A percentile compares a stretch with the other conserved stretches of the same genome.
phyloP scores from a whole-genome alignment of 2,888 invertebrate genomes.

The Tricholauxania praeusta region DNA sequence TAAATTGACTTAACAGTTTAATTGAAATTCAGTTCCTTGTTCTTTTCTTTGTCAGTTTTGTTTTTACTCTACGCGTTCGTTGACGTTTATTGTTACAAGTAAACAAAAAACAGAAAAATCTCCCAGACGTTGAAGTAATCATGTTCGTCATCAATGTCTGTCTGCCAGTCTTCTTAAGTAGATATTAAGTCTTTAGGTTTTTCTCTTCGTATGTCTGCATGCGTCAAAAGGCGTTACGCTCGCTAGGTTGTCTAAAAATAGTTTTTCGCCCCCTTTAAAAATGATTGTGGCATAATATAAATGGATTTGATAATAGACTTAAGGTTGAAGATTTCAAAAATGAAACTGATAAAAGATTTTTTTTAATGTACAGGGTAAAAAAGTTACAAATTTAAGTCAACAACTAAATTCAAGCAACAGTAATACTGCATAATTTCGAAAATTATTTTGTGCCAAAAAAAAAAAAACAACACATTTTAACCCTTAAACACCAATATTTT shows the following conservation, averaged over 20 bases:
- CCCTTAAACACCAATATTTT: too few relatives aligned
- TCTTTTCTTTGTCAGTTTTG: background rate
- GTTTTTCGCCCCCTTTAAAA: background rate
- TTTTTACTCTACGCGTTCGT: background rate
- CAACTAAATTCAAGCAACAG: too few relatives aligned
- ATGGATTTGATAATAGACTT: slow-evolving; percentile 4
- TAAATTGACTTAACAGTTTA: slow-evolving; percentile 6
- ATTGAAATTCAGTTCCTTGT: slow-evolving; percentile 17
- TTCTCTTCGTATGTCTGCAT: background rate
- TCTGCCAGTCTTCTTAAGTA: background rate
- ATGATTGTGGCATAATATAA: slow-evolving; percentile 3
- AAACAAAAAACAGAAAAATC: slow-evolving; percentile 2
- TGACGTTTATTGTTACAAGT: background rate
- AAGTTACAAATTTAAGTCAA: too few relatives aligned
- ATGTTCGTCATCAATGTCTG: slow-evolving; percentile 4
- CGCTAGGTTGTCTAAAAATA: slow-evolving; percentile 32
- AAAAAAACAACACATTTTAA: too few relatives aligned
- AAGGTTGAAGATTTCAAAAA: background rate
- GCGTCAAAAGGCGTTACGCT: slow-evolving; percentile 8
- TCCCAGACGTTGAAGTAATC: background rate
- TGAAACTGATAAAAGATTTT: too few relatives aligned
- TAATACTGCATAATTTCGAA: too few relatives aligned
- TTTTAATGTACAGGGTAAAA: too few relatives aligned
- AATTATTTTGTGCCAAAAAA: too few relatives aligned
- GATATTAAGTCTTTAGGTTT: background rate